These are phyloP conservation scores for Semnopithecus entellus DNA, from an alignment of 2,113 vertebrate species.

Conservation along the genomic window DNA sequence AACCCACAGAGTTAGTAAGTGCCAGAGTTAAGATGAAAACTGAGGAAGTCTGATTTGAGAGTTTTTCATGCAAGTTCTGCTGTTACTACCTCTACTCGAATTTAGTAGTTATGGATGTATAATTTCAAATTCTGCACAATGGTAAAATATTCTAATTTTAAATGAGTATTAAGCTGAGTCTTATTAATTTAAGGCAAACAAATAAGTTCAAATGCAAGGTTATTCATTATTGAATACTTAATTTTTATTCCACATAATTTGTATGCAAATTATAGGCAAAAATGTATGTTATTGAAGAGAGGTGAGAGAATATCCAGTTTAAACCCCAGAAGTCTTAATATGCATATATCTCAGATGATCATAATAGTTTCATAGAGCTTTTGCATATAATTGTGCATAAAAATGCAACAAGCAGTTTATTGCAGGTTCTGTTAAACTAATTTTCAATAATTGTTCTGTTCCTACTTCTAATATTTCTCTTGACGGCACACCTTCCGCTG, in stretches of 20 bases:
- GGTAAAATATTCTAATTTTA: neutral
- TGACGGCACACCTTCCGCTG: neutral
- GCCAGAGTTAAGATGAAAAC: neutral
- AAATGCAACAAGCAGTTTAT: neutral
- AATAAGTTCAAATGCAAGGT: neutral
- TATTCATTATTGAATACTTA: neutral
- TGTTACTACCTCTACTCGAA: neutral
- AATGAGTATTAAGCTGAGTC: neutral
- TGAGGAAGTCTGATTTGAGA: neutral
- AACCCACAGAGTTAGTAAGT: neutral
- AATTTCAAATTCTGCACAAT: neutral
- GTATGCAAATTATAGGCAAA: constrained; percentile 1
- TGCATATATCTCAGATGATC: neutral
- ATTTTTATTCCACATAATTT: neutral
- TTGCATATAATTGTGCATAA: neutral
- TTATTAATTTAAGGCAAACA: neutral
- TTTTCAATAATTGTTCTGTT: neutral
- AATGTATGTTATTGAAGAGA: neutral
- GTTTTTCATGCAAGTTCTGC: neutral
- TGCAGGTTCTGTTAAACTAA: neutral
- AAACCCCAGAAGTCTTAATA: neutral
- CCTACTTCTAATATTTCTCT: neutral
- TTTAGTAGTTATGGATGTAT: neutral
- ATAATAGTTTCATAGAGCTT: neutral
- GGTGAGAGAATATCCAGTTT: neutral